A percentile compares a stretch with the other conserved stretches of the same genome.
Conservation (phyloP, 2,797 vertebrate genomes). For the Megalops cyprinoides region DNA sequence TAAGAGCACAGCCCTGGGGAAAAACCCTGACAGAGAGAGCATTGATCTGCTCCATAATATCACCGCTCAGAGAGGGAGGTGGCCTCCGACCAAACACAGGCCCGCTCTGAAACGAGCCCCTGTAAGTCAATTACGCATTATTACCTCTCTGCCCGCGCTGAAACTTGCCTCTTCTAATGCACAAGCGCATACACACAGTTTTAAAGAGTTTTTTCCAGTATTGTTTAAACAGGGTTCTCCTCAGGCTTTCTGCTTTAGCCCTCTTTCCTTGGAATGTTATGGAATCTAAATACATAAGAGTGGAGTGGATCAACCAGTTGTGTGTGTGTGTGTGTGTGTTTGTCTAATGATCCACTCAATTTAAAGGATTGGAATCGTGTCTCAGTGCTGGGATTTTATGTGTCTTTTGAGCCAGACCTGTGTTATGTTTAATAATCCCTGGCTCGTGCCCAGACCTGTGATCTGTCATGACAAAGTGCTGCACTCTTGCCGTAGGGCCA, state of each 20-base stretch:
- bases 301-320: neutral
- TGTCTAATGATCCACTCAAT: too few relatives aligned
- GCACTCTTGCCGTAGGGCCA: neutral
- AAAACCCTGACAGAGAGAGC: slow-evolving; percentile 24
- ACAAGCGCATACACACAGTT: too few relatives aligned
- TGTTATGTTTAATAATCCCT: neutral
- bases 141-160: neutral
- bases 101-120: neutral
- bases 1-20: slow-evolving; percentile 5
- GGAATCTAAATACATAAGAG: neutral
- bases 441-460: neutral
- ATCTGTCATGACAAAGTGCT: neutral
- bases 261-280: neutral
- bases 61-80: neutral
- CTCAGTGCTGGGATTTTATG: neutral
- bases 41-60: slow-evolving; percentile 22
- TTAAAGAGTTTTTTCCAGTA: neutral
- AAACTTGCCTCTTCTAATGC: neutral
- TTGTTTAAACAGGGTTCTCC: neutral
- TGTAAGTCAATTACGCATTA: slow-evolving; percentile 4
- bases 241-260: neutral
- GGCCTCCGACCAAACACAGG: neutral
- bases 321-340: neutral
- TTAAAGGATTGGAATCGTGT: neutral
- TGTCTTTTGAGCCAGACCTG: neutral